phyloP scores from a whole-genome alignment of 2,113 vertebrate genomes.

The Microcebus ravelobensis region DNA sequence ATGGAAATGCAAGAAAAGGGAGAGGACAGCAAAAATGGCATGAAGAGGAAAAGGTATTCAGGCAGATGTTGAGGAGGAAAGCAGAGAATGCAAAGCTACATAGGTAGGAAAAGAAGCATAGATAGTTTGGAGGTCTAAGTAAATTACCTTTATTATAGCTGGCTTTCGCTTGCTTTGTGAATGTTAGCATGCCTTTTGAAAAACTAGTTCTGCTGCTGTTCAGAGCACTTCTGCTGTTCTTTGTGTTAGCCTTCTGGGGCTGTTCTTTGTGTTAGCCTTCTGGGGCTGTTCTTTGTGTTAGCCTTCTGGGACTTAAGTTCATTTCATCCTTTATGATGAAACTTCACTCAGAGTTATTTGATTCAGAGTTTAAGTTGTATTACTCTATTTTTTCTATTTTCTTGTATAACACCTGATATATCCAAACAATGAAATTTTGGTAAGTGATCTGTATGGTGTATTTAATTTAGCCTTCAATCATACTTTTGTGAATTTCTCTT shows the following conservation, averaged over 20 bases:
- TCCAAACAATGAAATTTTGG: neutral
- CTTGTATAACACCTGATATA: neutral
- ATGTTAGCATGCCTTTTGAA: neutral
- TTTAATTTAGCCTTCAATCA: slow-evolving; percentile 45
- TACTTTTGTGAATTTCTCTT: slow-evolving; percentile 12
- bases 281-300: neutral
- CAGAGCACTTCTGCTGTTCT: neutral
- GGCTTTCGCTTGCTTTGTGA: neutral
- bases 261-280: neutral
- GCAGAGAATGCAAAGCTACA: neutral
- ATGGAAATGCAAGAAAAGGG: neutral
- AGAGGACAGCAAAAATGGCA: neutral
- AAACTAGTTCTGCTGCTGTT: neutral
- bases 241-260: neutral
- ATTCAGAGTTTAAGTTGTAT: slow-evolving; percentile 42
- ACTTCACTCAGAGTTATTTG: neutral
- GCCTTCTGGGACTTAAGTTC: neutral
- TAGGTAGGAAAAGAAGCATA: neutral
- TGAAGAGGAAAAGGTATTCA: neutral
- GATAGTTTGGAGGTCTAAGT: neutral
- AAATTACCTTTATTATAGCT: neutral
- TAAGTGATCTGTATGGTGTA: neutral
- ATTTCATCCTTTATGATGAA: neutral
- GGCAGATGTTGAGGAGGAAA: neutral
- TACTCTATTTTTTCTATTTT: neutral